Base-by-base conservation (phyloP, 2,888 invertebrate species). In the Halictus quadricinctus region DNA sequence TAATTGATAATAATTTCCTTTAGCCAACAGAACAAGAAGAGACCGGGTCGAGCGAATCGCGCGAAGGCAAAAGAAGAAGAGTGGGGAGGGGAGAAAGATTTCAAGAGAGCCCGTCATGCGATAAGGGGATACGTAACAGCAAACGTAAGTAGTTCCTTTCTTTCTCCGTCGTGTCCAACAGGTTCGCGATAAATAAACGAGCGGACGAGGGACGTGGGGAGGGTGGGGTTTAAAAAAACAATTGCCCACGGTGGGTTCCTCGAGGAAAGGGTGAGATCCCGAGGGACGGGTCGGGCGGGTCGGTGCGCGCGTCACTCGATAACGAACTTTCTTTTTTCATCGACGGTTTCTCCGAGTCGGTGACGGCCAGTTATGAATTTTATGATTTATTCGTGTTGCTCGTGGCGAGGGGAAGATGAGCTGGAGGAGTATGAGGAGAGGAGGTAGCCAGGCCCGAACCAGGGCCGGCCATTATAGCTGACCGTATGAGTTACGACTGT, bases 401-500 rank as follows among this genome's bases (percentile, higher is more conserved):
- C 66, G 80, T 79, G 84, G 84, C 74, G 41, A 79, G 74, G 72
- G 72, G 46, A 36, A 79, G 64, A 29, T 15, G 58, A 58, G 25
- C 15, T 2, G 64, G 7, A 13, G 58, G 12, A n/a, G n/a, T n/a
- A 15, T 0, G 60, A n/a, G 72, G 25, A 12, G 81, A 60, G 25
- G 25, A 75, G 48, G 77, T 60, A 81, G 58, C 77, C 58, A 58
- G 10, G 58, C n/a, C 48, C 72, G 46, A 46, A 73, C 18, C 76
- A 77, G 77, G 54, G 82, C 79, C 66, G 79, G 88, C 85, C 77
- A 89, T 89, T 89, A 89, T 85, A 87, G 77, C 79, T 87, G 90
- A 85, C 91, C 87, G 91, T 91, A 93, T 93, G 91, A 94, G 92
- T 93, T 93, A 94, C 92, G 91, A 90, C 90, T 90, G 91, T 89